These are phyloP conservation scores for Scaptodrosophila lebanonensis DNA, from an alignment of 1,140 invertebrate genomes.

Conservation along the genomic window DNA sequence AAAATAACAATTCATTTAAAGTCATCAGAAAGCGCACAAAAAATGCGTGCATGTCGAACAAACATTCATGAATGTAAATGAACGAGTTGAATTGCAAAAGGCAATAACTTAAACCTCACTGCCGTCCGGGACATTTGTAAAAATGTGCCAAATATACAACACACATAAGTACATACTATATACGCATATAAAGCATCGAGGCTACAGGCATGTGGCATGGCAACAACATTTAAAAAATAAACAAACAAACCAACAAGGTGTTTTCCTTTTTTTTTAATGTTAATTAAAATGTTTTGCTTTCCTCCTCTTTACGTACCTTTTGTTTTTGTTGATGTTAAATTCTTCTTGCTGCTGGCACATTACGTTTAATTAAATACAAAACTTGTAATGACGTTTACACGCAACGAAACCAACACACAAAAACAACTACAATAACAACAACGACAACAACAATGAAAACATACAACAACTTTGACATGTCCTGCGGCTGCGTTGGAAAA, in stretches of 20 bases:
- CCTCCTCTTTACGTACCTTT: slow-evolving; percentile 36
- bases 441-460: slow-evolving; percentile 14
- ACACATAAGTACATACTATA: slow-evolving; percentile 7
- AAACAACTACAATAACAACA: slow-evolving; percentile 2
- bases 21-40: no score
- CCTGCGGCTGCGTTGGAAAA: slow-evolving; percentile 11
- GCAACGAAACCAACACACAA: not conserved
- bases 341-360: slow-evolving; percentile 23
- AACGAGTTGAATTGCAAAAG: no score
- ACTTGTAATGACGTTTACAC: slow-evolving; percentile 7
- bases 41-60: no score
- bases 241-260: slow-evolving; percentile 13
- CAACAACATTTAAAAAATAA: slow-evolving; percentile 24
- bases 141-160: slow-evolving; percentile 34
- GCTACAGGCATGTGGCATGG: slow-evolving; percentile 49
- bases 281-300: slow-evolving; percentile 57
- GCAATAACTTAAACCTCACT: no score
- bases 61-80: no score
- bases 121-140: slow-evolving; percentile 2
- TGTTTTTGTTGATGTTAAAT: slow-evolving; percentile 29
- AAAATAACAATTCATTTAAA: no score
- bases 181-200: slow-evolving; percentile 4
- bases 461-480: slow-evolving; percentile 3
- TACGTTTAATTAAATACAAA: slow-evolving; percentile 56
- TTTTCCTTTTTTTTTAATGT: slow-evolving; percentile 33